Base-by-base conservation (phyloP, 2,888 invertebrate species). In the Mactromeris polynyma region DNA sequence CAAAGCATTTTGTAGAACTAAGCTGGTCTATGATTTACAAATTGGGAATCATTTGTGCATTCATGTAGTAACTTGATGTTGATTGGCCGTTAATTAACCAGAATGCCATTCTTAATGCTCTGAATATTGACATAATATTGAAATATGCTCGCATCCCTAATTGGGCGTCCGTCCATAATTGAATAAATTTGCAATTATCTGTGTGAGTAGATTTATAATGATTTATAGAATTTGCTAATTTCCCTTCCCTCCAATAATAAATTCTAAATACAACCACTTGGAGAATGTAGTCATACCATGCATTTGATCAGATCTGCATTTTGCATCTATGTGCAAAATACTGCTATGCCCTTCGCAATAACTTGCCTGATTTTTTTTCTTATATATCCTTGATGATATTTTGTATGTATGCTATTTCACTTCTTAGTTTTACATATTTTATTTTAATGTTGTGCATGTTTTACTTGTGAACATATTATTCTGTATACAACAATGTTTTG, bases 191-290 rank as follows among this genome's bases (percentile, higher is more conserved):
- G 78, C 83, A 82, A 82, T 78, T 83, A 87, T 89, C 46, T 87
- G 91, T 85, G 89, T 91, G 91, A 87, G 89, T 91, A 91, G 91
- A 87, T 51, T 42, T 83, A 78, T 89, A 91, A 87, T 86, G 85
- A 85, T 77, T 69, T 80, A 77, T 90, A 90, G 90, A 77, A 46
- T 82, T n/a, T 84, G 83, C 86, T 82, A 91, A 84, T 85, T 89
- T 81, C 88, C 87, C 85, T 73, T 81, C 87, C 83, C 81, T 91
- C 81, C 84, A 82, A 88, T 80, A 83, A 85, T 83, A 81, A 79
- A 81, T 87, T 88, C 90, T 90, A 80, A 88, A 87, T 64, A 83
- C 33, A 85, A 88, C 89, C 84, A 86, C 85, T 85, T 83, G 78
- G 79, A n/a, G 89, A 89, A 89, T 89, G 89, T 69, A 88, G 82